Evolutionary conservation across 2,797 vertebrate species (phyloP).

Genomic region (Apogon hyalosoma): DNA sequence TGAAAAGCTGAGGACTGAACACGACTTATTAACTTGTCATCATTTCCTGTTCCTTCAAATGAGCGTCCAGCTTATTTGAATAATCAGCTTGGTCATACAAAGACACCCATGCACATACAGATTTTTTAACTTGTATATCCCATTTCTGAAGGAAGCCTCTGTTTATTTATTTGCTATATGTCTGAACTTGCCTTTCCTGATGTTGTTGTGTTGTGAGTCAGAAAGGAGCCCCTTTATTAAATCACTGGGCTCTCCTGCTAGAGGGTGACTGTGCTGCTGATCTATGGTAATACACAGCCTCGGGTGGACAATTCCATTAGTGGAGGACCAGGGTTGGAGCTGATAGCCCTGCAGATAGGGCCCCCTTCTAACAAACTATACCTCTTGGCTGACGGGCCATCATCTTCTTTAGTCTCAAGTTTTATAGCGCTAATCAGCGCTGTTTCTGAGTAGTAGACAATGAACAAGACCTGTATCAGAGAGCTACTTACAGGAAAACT

Average conservation of each 20-base stretch:
- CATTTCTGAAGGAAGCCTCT: conserved; percentile 61
- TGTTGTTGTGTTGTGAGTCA: conserved; percentile 77
- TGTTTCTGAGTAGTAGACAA: conserved; percentile 56
- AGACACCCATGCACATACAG: conserved; percentile 26
- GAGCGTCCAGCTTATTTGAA: conserved; percentile 56
- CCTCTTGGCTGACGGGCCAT: conserved; percentile 61
- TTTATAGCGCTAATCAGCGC: conserved; percentile 69
- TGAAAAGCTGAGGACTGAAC: conserved; percentile 20
- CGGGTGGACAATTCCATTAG: conserved; percentile 85
- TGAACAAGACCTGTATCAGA: conserved; percentile 22
- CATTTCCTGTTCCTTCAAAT: conserved; percentile 51
- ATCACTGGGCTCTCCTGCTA: conserved; percentile 81
- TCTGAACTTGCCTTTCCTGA: conserved; percentile 71
- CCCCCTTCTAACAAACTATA: conserved; percentile 48
- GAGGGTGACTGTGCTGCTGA: conserved; percentile 83
- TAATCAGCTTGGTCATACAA: conserved; percentile 56
- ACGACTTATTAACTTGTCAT: conserved; percentile 31
- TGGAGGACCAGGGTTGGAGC: conserved; percentile 70
- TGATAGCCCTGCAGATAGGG: conserved; percentile 74
- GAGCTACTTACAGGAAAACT: conserved; percentile 18
- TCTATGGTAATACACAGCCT: conserved; percentile 84
- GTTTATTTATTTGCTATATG: conserved; percentile 76
- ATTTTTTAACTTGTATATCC: conserved; percentile 57
- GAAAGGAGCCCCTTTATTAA: conserved; percentile 83
- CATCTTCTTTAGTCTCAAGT: conserved; percentile 64